Evolutionary conservation across 2,888 invertebrate species (phyloP).

Genomic region (Pardosa pseudoannulata): DNA sequence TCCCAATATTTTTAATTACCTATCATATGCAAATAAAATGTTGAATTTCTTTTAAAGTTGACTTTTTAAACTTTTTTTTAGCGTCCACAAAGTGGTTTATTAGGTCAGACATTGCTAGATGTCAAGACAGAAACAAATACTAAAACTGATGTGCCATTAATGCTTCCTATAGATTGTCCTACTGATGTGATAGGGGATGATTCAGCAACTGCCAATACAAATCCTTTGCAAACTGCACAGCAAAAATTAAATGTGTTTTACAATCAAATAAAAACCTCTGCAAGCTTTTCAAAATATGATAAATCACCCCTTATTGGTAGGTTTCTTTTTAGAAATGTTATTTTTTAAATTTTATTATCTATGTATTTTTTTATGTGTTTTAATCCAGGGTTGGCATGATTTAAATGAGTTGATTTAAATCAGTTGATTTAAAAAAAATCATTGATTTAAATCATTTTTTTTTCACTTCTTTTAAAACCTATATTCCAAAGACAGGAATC

Average conservation of each 20-base stretch:
- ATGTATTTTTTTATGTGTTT: no score
- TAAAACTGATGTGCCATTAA: conserved; percentile 33
- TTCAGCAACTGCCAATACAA: conserved; percentile 4
- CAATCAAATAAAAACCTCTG: conserved; percentile 66
- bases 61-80: conserved; percentile 21
- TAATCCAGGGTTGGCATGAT: no score
- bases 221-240: conserved; percentile 53
- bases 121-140: not conserved
- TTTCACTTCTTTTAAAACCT: no score
- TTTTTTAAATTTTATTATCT: no score
- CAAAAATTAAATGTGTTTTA: conserved; percentile 62
- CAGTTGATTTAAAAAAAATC: no score
- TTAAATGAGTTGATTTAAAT: no score
- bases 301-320: conserved; percentile 40
- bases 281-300: conserved; percentile 39
- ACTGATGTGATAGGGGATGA: conserved; percentile 71
- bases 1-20: no score
- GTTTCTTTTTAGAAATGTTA: no score
- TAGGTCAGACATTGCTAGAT: conserved; percentile 25
- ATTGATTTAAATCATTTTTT: no score
- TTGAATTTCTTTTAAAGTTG: no score
- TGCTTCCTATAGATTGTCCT: conserved; percentile 72
- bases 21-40: not conserved
- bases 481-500: no score
- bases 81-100: conserved; percentile 72